These are phyloP conservation scores for Lasioglossum malachurum DNA, from an alignment of 2,888 invertebrate genomes.

Conservation along the genomic window DNA sequence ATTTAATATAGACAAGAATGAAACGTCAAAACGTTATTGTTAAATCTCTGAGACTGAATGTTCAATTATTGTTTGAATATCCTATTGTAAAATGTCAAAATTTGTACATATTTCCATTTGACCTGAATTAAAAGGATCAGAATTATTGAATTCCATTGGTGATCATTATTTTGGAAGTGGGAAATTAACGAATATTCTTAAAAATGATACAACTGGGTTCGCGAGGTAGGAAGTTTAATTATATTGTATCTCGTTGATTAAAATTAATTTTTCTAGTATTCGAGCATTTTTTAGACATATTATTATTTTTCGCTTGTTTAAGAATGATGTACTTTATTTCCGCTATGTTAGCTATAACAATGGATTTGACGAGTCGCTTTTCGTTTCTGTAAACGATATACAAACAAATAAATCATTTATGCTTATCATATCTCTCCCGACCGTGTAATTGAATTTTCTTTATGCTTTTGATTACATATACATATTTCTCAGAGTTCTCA, in stretches of 20 bases:
- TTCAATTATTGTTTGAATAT: background rate
- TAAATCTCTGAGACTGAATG: background rate
- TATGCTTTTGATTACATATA: conserved; percentile 5
- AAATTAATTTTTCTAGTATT: background rate
- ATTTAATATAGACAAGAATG: background rate
- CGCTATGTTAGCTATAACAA: too few species aligned
- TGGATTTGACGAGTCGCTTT: background rate
- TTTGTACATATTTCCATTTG: background rate
- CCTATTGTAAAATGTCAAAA: background rate
- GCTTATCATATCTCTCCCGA: background rate
- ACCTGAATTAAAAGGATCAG: background rate
- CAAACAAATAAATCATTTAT: background rate
- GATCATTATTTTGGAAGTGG: conserved; percentile 3
- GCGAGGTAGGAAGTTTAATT: background rate
- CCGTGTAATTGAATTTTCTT: background rate
- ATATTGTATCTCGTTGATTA: background rate
- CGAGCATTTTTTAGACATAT: background rate
- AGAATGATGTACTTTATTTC: background rate
- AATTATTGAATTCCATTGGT: background rate
- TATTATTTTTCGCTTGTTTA: background rate
- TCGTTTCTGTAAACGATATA: background rate
- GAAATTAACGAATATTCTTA: background rate
- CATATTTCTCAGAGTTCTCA: conserved; percentile 26
- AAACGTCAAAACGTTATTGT: background rate
- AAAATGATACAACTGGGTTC: background rate